Conservation (phyloP, 2,797 vertebrate genomes). For the Melanotaenia nigrans region DNA sequence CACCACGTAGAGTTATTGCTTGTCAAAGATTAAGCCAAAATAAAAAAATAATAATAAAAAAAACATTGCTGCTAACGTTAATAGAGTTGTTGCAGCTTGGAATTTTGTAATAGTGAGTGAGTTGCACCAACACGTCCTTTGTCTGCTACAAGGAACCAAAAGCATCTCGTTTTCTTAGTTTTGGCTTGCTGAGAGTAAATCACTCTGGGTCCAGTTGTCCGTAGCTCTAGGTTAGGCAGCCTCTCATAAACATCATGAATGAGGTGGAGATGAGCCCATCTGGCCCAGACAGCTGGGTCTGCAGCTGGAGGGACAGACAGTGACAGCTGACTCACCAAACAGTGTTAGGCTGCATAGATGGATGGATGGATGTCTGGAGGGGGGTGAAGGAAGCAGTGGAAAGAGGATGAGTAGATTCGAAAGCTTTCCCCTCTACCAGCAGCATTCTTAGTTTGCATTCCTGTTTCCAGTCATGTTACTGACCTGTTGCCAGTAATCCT, state of each 20-base stretch:
- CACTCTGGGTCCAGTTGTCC: conserved; percentile 37
- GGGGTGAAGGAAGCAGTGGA: conserved; percentile 29
- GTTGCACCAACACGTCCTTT: conserved; percentile 11
- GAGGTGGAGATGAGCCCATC: conserved; percentile 73
- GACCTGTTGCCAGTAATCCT: too few species aligned
- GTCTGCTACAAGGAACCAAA: conserved; percentile 11
- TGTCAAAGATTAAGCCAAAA: conserved; percentile 31
- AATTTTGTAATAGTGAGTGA: conserved; percentile 32
- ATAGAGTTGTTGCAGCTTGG: conserved; percentile 14
- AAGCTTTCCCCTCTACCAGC: conserved; percentile 30
- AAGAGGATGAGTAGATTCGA: conserved; percentile 27
- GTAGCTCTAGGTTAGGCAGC: conserved; percentile 49
- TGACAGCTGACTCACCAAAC: conserved; percentile 72
- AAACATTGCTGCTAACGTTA: conserved; percentile 32
- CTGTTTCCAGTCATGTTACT: background rate
- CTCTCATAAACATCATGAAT: conserved; percentile 56
- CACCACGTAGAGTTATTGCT: conserved; percentile 42
- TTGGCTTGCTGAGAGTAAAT: conserved; percentile 31
- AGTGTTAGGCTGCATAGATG: conserved; percentile 54
- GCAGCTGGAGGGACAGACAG: conserved; percentile 78
- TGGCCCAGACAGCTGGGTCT: conserved; percentile 77
- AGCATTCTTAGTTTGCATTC: conserved; percentile 32
- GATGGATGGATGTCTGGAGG: conserved; percentile 66
- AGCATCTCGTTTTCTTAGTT: conserved; percentile 40
- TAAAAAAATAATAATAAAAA: conserved; percentile 1